Percentiles rank a stretch among this genome's conserved stretches.
Conservation (phyloP, 2,888 invertebrate genomes). For the Epinotia nisella region DNA sequence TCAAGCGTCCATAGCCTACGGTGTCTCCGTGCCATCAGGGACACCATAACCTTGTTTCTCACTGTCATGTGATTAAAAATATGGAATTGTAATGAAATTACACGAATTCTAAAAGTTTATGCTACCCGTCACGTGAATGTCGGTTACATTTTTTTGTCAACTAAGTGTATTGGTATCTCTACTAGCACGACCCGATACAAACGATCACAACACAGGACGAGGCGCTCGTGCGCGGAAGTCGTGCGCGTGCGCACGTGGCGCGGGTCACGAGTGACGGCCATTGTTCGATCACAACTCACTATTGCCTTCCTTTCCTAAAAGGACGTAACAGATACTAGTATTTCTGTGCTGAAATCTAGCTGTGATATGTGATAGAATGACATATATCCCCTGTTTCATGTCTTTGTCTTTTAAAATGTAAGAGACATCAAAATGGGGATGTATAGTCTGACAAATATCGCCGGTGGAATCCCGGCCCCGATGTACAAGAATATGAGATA, state of each 20-base stretch:
- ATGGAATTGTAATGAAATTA: no score
- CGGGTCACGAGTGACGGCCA: conserved; percentile 8
- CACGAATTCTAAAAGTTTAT: not conserved
- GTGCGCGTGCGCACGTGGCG: conserved; percentile 25
- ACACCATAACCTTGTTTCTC: no score
- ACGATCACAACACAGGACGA: conserved; percentile 20
- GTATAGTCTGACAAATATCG: no score
- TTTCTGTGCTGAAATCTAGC: no score
- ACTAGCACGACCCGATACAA: conserved; percentile 20
- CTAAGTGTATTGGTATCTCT: not conserved
- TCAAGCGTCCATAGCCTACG: no score
- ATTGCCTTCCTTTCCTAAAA: not conserved
- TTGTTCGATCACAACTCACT: not conserved
- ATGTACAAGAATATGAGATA: no score
- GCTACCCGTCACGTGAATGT: not conserved
- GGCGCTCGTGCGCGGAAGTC: conserved; percentile 25
- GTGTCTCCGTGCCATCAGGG: not conserved
- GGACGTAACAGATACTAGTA: not conserved
- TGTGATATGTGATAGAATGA: no score
- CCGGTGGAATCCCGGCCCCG: no score
- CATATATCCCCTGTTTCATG: no score
- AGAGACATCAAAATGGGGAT: no score
- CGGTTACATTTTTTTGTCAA: not conserved
- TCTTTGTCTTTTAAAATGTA: no score
- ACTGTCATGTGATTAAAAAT: no score